Evolutionary conservation across 2,797 vertebrate species (phyloP).

Genomic region (Anas flavirostris): DNA sequence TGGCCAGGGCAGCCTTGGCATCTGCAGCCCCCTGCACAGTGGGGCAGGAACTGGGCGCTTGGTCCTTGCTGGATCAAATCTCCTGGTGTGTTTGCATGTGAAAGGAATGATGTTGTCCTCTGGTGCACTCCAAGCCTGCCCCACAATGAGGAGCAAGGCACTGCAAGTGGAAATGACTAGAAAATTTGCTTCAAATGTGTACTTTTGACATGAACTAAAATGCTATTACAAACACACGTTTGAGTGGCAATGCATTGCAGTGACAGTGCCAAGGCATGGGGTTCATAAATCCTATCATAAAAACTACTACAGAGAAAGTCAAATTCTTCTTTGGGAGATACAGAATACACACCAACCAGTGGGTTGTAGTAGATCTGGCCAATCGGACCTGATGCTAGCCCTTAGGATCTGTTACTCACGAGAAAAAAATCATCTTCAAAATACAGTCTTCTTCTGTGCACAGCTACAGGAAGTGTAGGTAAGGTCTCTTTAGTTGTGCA

Average conservation of each 20-base stretch:
- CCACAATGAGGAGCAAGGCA: neutral
- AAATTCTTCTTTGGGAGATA: neutral
- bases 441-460: neutral
- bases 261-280: rapidly evolving
- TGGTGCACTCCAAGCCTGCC: neutral
- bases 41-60: neutral
- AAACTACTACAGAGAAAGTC: neutral
- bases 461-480: rapidly evolving
- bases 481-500: neutral
- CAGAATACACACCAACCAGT: neutral
- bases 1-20: neutral
- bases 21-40: neutral
- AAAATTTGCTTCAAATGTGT: neutral
- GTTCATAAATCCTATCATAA: neutral
- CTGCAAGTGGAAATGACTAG: neutral
- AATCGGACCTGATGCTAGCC: neutral
- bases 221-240: neutral
- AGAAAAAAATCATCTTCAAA: neutral
- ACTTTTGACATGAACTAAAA: neutral
- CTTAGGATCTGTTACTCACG: neutral
- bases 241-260: neutral
- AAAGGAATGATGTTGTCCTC: neutral
- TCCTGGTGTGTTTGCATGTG: neutral
- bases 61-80: neutral
- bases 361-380: neutral